These are phyloP conservation scores for Hydrotaea diabolus DNA, from an alignment of 2,888 invertebrate genomes.

Conservation along the genomic window DNA sequence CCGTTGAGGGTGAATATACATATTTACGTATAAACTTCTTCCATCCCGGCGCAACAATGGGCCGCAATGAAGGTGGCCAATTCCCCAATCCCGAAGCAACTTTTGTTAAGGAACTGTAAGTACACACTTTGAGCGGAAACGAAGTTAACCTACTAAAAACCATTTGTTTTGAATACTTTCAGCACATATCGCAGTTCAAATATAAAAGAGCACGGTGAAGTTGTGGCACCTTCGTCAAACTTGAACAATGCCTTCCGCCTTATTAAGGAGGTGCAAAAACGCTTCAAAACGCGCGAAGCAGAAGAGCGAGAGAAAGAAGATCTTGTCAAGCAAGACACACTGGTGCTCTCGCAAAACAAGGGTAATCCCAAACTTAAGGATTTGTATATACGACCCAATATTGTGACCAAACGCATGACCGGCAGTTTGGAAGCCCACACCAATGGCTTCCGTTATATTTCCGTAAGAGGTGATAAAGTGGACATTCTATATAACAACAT, in stretches of 20 bases:
- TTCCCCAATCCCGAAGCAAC: conserved; percentile 98
- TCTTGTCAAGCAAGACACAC: conserved; percentile 98
- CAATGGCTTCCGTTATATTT: conserved; percentile 98
- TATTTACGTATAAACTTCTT: conserved; percentile 99
- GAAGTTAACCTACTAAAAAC: not conserved
- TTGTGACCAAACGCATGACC: conserved; percentile 97
- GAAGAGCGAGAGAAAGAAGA: conserved; percentile 99
- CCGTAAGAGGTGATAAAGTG: conserved; percentile 99
- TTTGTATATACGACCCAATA: conserved; percentile 98
- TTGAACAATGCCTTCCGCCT: conserved; percentile 97
- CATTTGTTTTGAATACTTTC: conserved; percentile 66
- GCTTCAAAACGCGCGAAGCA: conserved; percentile 98
- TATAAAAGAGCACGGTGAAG: conserved; percentile 97
- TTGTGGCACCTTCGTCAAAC: conserved; percentile 96
- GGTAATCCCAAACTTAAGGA: conserved; percentile 99
- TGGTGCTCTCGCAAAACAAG: conserved; percentile 96
- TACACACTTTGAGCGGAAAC: conserved; percentile 69
- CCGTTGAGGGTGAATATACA: conserved; percentile 98
- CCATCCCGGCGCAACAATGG: conserved; percentile 98
- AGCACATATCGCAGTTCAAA: conserved; percentile 98
- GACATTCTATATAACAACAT: conserved; percentile 99
- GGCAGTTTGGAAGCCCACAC: conserved; percentile 96
- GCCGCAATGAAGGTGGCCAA: conserved; percentile 93
- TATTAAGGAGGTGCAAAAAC: conserved; percentile 99
- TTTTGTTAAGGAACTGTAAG: conserved; percentile 98